Evolutionary conservation across 2,888 invertebrate species (phyloP), one percentile per base, ranked within the genome.

Genomic region (Junonia oenone): DNA sequence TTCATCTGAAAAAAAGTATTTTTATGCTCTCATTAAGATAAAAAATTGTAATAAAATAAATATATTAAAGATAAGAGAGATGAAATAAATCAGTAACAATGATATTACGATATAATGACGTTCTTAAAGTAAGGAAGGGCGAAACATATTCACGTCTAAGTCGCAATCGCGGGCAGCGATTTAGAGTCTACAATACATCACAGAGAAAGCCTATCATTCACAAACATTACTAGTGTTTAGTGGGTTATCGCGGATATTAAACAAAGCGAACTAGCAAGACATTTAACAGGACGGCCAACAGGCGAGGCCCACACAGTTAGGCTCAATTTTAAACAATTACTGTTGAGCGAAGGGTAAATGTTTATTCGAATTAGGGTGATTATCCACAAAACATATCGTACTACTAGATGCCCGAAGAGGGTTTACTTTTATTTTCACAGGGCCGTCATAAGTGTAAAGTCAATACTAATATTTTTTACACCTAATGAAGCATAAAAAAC

Each of bases 261-360:
- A 83, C 78, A 82, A 80, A 78, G 77, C 74, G 74, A 74, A 63
- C 64, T 69, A 60, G 68, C 68, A 58, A 58, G 59, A 57, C 61
- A 62, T 60, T 72, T 73, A 72, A 76, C 78, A 74, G 78, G 76
- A 73, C 76, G 66, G 75, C 78, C 81, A 83, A 83, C 83, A 81
- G 69, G 65, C 70, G 59, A 76, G 81, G 88, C 82, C 89, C 89
- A 89, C 89, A 89, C 89, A 87, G 89, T 89, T 89, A 87, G 88
- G 86, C 82, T 84, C 89, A 89, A 90, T 90, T 90, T 90, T 89
- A 88, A 89, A 90, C 90, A 90, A 90, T 90, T 89, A 89, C 87
- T 81, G 83, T 75, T 83, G 85, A 83, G 83, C 84, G 85, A 83
- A 84, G 83, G 86, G 89, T 81, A 89, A 89, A 90, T 89, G 88